Conservation (phyloP, 1,140 invertebrate species). For the Teleopsis dalmanni region DNA sequence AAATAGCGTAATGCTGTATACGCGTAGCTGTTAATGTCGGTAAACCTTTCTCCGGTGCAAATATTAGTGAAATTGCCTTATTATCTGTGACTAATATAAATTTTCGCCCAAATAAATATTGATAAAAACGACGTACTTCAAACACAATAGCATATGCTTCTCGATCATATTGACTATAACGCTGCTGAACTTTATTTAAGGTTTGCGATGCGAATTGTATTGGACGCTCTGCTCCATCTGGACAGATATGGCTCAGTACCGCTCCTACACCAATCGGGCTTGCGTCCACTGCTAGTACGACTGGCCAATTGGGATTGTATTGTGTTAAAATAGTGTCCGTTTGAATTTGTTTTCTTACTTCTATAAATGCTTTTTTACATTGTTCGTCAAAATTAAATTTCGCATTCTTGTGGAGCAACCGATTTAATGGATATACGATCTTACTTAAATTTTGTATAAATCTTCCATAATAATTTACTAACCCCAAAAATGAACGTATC, state of each 20-base stretch:
- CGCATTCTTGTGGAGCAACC: conserved; percentile 19
- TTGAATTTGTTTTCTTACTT: conserved; percentile 24
- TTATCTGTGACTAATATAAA: conserved; percentile 48
- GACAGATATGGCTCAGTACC: conserved; percentile 42
- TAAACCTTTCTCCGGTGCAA: conserved; percentile 28
- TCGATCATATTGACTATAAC: conserved; percentile 50
- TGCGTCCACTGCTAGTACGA: conserved; percentile 41
- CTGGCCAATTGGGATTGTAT: conserved; percentile 43
- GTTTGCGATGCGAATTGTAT: conserved; percentile 47
- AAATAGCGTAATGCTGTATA: conserved; percentile 35
- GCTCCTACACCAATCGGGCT: conserved; percentile 31
- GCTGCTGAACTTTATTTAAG: conserved; percentile 44
- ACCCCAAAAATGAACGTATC: conserved; percentile 22
- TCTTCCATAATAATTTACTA: conserved; percentile 11
- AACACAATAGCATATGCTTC: conserved; percentile 49
- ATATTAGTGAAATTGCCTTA: conserved; percentile 44
- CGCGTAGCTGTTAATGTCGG: conserved; percentile 23
- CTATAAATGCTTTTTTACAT: conserved; percentile 20
- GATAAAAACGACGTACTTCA: conserved; percentile 47
- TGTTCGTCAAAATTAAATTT: conserved; percentile 20
- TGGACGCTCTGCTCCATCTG: conserved; percentile 41
- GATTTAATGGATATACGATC: conserved; percentile 17
- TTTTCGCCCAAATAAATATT: conserved; percentile 40
- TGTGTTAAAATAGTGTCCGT: conserved; percentile 34
- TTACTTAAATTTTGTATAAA: conserved; percentile 15